Base-by-base conservation (phyloP, 2,797 vertebrate species). In the Crossoptilon crossoptilon region DNA sequence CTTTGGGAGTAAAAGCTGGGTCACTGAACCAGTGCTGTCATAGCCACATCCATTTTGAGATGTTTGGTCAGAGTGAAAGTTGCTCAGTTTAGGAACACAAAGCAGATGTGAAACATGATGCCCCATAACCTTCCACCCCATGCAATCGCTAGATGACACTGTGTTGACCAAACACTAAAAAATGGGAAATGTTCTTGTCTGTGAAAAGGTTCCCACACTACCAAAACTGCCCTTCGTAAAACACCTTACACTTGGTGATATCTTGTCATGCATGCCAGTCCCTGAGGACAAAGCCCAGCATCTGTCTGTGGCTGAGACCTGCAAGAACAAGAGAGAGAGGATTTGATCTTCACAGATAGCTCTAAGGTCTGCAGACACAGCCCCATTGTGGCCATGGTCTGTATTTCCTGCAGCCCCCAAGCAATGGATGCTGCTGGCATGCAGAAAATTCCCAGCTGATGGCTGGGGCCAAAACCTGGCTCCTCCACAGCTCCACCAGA, bases 21-120 rank as follows among this genome's bases (percentile, higher is more conserved):
- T 71, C 60, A 87, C 21, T 1, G 1, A 16, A 55, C 35, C 22
- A 18, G 6, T 0, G 1, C 26, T 44, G 37, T 43, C 60, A 23
- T 37, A 59, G 22, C 59, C 9, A 6, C 19, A 53, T 51, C 49
- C 24, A 7, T 19, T 33, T 46, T 9, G 49, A 78, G 58, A 21
- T 23, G 22, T 33, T 41, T 43, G 10, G 39, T 39, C 71, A 44
- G 43, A 49, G 53, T 39, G 22, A 74, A 87, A 85, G 35, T 43
- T 59, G 13, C 49, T 19, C 14, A 17, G 26, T 24, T 79, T 23
- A 14, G 70, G 56, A 58, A 3, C 4, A 78, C 43, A 68, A 67
- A 87, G 22, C 22, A 78, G 39, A 31, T 15, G 35, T 43, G 44
- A 70, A 56, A 55, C 21, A 26, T 19, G 48, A 10, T 53, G 37